Conservation (phyloP, 1,140 invertebrate genomes). For the Mamestra configurata region DNA sequence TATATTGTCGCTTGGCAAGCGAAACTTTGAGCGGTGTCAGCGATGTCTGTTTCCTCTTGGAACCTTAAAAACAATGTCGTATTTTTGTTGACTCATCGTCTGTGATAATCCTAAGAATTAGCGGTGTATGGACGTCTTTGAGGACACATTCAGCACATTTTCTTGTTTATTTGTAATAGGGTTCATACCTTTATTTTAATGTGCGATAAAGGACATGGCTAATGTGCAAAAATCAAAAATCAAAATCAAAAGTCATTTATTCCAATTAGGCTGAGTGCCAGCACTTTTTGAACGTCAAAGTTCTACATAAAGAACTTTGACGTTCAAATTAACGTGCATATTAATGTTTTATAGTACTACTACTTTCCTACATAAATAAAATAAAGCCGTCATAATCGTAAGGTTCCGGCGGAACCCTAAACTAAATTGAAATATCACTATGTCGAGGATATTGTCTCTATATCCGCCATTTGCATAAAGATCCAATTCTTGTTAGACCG, state of each 20-base stretch:
- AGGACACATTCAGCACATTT: not conserved
- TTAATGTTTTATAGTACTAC: too few species aligned
- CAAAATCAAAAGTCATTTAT: too few species aligned
- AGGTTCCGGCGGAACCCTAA: constrained; percentile 11
- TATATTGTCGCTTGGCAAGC: not conserved
- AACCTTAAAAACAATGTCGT: constrained; percentile 15
- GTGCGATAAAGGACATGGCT: too few species aligned
- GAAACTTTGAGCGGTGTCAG: constrained; percentile 11
- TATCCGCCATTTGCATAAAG: constrained; percentile 47
- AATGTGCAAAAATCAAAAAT: too few species aligned
- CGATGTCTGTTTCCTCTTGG: not conserved
- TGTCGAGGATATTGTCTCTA: constrained; percentile 48
- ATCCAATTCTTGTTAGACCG: constrained; percentile 40
- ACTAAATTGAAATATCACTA: constrained; percentile 46
- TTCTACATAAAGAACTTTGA: too few species aligned
- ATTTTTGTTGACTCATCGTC: not conserved
- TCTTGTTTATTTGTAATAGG: too few species aligned
- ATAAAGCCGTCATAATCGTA: not conserved
- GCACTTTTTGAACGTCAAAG: too few species aligned
- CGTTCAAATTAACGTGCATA: too few species aligned
- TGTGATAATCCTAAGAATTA: not conserved
- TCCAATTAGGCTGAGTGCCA: too few species aligned
- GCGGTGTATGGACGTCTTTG: not conserved
- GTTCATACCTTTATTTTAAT: too few species aligned
- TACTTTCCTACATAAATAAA: not conserved